These are phyloP conservation scores for Artemia sinica DNA, from an alignment of 2,888 invertebrate genomes.

Conservation along the genomic window DNA sequence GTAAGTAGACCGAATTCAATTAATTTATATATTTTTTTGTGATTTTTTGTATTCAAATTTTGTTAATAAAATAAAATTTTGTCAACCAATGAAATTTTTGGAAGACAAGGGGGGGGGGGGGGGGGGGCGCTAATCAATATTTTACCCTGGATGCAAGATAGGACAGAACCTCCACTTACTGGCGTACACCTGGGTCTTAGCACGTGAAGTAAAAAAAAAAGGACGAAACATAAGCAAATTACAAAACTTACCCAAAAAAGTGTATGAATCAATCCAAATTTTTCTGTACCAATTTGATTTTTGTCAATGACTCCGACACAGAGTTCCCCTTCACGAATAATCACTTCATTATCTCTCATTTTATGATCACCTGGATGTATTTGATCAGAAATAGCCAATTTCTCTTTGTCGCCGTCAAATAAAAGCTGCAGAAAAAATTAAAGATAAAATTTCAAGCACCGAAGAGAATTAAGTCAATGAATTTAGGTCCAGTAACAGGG, in stretches of 20 bases:
- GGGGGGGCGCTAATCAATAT: too few relatives aligned
- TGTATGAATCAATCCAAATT: conserved; percentile 82
- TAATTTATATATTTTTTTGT: too few relatives aligned
- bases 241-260: conserved; percentile 52
- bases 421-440: neutral
- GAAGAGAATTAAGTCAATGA: too few relatives aligned
- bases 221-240: conserved; percentile 13
- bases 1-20: too few relatives aligned
- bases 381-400: neutral
- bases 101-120: too few relatives aligned
- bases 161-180: too few relatives aligned
- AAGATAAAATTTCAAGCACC: neutral
- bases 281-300: conserved; percentile 85
- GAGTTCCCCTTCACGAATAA: conserved; percentile 72
- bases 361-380: neutral
- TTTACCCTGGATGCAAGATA: too few relatives aligned
- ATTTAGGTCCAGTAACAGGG: too few relatives aligned
- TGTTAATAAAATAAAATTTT: too few relatives aligned
- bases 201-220: neutral
- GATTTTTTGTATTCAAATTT: too few relatives aligned
- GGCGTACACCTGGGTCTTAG: neutral
- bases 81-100: too few relatives aligned
- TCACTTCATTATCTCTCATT: conserved; percentile 81
- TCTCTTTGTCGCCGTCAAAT: conserved; percentile 6
- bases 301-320: conserved; percentile 86